These are phyloP conservation scores for Silurus asotus DNA, from an alignment of 2,113 vertebrate genomes.

Conservation along the genomic window DNA sequence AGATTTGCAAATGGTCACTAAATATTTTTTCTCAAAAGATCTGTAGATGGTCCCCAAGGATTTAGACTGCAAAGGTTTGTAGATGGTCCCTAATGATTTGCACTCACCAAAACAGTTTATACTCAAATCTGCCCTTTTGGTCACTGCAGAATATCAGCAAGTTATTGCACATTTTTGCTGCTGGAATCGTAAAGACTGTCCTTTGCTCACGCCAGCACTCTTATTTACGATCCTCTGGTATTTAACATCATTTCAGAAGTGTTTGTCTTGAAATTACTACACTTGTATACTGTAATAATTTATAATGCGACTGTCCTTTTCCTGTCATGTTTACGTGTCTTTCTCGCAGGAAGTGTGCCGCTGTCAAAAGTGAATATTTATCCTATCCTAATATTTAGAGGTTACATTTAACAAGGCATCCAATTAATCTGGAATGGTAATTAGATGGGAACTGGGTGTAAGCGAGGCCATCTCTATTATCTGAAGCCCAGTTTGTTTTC, in stretches of 20 bases:
- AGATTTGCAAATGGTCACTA: no score
- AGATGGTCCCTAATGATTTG: no score
- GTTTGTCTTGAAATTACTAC: neutral
- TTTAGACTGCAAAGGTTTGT: no score
- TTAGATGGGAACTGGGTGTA: slow-evolving; percentile 20
- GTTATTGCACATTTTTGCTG: neutral
- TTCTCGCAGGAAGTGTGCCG: slow-evolving; percentile 3
- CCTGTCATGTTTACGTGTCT: slow-evolving; percentile 17
- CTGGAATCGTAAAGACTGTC: neutral
- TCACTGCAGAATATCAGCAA: neutral
- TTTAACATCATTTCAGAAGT: neutral
- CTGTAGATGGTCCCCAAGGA: no score
- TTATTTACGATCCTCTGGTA: neutral
- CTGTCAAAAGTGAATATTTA: slow-evolving; percentile 11
- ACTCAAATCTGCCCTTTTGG: no score
- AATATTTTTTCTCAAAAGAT: no score
- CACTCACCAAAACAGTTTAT: neutral
- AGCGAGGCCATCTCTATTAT: slow-evolving; percentile 10
- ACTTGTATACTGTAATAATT: neutral
- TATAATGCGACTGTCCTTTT: neutral
- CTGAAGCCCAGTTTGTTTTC: slow-evolving; percentile 23
- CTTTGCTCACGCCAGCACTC: neutral
- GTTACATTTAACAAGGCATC: slow-evolving; percentile 37
- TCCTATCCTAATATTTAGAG: slow-evolving; percentile 37
- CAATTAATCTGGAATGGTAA: slow-evolving; percentile 29